These are phyloP conservation scores for Tetragnatha versicolor DNA, from an alignment of 1,140 invertebrate species.

Conservation along the genomic window DNA sequence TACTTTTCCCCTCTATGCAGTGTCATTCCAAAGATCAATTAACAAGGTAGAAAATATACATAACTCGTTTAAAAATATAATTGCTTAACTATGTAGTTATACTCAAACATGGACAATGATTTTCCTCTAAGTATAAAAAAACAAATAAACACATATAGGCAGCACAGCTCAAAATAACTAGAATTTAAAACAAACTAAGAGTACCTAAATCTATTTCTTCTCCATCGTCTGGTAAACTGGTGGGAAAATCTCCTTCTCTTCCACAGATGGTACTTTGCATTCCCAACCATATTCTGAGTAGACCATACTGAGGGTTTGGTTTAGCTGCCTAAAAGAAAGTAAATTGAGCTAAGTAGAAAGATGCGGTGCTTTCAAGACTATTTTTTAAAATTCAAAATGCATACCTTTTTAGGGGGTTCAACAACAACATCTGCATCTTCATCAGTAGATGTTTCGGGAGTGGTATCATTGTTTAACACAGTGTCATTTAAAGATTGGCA, in stretches of 20 bases:
- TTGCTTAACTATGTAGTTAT: no score
- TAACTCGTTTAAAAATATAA: no score
- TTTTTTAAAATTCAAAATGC: no score
- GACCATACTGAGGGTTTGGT: conserved; percentile 59
- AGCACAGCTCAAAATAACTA: not conserved
- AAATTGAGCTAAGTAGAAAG: no score
- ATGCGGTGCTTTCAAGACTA: no score
- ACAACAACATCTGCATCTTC: not conserved
- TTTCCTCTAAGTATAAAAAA: no score
- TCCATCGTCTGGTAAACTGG: conserved; percentile 49
- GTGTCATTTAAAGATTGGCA: conserved; percentile 57
- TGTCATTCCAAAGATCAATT: no score
- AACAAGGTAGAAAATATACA: no score
- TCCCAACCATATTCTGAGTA: conserved; percentile 65
- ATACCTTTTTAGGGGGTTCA: conserved; percentile 49
- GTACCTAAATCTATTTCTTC: conserved; percentile 53
- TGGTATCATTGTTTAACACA: conserved; percentile 9
- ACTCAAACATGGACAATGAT: no score
- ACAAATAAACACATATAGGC: not conserved
- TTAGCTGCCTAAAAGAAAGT: conserved; percentile 16
- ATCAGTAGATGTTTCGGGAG: no score
- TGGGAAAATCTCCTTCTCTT: conserved; percentile 58
- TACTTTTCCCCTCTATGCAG: no score
- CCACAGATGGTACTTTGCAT: conserved; percentile 68
- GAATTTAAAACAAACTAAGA: not conserved